These are phyloP conservation scores for Sebastes glaucus DNA, from an alignment of 2,797 vertebrate genomes.

Conservation along the genomic window DNA sequence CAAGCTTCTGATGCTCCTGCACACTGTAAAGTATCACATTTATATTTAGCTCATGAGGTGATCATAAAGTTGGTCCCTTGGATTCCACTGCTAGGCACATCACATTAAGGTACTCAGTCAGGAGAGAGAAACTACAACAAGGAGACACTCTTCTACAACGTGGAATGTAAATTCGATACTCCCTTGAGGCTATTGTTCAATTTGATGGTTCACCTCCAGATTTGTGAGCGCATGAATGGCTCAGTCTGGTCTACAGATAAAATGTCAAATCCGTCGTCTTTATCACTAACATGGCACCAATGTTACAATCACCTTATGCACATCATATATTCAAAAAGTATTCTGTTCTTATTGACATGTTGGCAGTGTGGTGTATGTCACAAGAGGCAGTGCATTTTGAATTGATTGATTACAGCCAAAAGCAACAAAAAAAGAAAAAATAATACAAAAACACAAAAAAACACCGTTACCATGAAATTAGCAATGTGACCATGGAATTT, in stretches of 20 bases:
- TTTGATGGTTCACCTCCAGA: slow-evolving; percentile 29
- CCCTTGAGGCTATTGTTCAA: slow-evolving; percentile 51
- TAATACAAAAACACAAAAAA: slow-evolving; percentile 58
- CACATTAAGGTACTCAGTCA: slow-evolving; percentile 60
- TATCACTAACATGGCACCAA: slow-evolving; percentile 70
- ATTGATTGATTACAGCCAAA: slow-evolving; percentile 82
- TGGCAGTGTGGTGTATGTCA: slow-evolving; percentile 69
- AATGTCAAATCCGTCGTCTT: slow-evolving; percentile 33
- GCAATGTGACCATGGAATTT: slow-evolving; percentile 68
- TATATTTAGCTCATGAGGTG: slow-evolving; percentile 79
- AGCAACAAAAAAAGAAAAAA: slow-evolving; percentile 59
- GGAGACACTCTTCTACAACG: slow-evolving; percentile 56
- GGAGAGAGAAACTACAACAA: slow-evolving; percentile 52
- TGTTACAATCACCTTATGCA: slow-evolving; percentile 84
- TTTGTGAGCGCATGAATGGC: slow-evolving; percentile 34
- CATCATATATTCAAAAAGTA: slow-evolving; percentile 41
- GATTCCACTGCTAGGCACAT: slow-evolving; percentile 61
- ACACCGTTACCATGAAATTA: slow-evolving; percentile 70
- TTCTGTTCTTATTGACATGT: slow-evolving; percentile 56
- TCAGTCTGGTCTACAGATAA: slow-evolving; percentile 49
- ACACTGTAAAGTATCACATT: slow-evolving; percentile 72
- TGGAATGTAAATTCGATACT: slow-evolving; percentile 77
- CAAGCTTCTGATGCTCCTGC: slow-evolving; percentile 63
- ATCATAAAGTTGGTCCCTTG: slow-evolving; percentile 84
- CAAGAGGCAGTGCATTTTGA: slow-evolving; percentile 78